These are phyloP conservation scores for Chymomyza amoena DNA, from an alignment of 2,888 invertebrate species.

Conservation along the genomic window DNA sequence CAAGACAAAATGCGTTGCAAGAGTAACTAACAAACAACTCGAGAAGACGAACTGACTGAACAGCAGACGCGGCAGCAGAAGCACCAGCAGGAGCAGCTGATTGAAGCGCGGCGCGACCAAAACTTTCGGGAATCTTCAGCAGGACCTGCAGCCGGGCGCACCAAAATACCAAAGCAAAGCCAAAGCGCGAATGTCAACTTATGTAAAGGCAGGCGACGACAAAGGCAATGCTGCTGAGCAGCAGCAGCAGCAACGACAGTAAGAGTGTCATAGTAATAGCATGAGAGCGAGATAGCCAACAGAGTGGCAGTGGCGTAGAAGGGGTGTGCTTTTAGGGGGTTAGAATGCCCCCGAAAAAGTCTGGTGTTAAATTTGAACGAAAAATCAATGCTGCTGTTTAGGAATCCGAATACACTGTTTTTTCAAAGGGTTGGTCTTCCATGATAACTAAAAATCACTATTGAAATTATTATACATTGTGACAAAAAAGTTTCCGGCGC, in stretches of 20 bases:
- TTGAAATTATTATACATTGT: no score
- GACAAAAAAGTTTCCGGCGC: no score
- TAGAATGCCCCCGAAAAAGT: no score
- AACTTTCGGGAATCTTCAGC: conserved; percentile 40
- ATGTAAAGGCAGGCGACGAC: conserved; percentile 55
- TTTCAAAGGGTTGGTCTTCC: no score
- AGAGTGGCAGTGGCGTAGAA: no score
- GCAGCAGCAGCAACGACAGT: conserved; percentile 13
- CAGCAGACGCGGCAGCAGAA: conserved; percentile 4
- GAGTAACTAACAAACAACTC: conserved; percentile 6
- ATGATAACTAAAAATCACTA: no score
- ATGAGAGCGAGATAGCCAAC: no score
- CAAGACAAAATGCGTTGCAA: conserved; percentile 32
- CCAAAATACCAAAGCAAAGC: conserved; percentile 46
- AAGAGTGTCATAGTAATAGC: background rate
- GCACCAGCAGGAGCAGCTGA: conserved; percentile 60
- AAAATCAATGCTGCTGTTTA: no score
- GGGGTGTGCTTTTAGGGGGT: no score
- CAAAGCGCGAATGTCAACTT: conserved; percentile 55
- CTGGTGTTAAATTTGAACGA: no score
- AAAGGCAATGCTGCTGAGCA: background rate
- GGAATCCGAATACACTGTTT: no score
- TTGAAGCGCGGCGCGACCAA: conserved; percentile 42
- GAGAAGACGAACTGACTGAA: background rate
- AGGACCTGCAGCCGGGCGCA: conserved; percentile 69